Percentiles rank a stretch among this genome's conserved stretches.
Evolutionary conservation across 2,113 vertebrate species (phyloP).

Genomic region (Candoia aspera): DNA sequence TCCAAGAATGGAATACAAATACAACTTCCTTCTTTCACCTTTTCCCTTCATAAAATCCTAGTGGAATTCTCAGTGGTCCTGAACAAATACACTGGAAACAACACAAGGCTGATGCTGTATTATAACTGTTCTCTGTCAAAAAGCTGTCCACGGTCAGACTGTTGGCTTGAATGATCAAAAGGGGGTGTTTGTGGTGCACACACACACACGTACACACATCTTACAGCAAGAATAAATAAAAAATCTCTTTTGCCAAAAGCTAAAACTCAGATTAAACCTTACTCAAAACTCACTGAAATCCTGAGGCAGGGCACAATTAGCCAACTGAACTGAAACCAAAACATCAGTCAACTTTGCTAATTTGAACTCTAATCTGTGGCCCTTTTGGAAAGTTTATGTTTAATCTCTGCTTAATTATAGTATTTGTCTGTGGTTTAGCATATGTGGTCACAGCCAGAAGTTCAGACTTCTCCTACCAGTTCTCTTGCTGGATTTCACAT

Average conservation of each 20-base stretch:
- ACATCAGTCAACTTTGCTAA: slow-evolving; percentile 1
- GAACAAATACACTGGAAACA: not conserved
- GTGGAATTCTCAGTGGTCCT: not conserved
- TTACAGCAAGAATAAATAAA: not conserved
- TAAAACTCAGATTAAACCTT: slow-evolving; percentile 9
- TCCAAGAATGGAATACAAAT: not conserved
- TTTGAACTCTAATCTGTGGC: not conserved
- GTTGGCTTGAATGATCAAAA: not conserved
- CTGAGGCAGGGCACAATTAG: not conserved
- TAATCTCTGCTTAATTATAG: slow-evolving; percentile 49
- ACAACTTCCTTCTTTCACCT: not conserved
- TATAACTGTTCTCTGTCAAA: not conserved
- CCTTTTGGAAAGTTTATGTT: slow-evolving; percentile 52
- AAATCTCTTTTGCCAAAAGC: not conserved
- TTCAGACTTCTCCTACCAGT: slow-evolving; percentile 42
- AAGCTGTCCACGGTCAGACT: not conserved
- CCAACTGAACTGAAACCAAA: not conserved
- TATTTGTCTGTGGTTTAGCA: slow-evolving; percentile 59
- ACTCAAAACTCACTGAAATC: slow-evolving; percentile 5
- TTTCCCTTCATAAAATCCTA: not conserved
- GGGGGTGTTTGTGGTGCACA: not conserved
- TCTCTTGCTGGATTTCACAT: not conserved
- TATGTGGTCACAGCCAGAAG: slow-evolving; percentile 55
- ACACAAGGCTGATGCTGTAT: not conserved
- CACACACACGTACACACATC: not conserved